Evolutionary conservation across 2,797 vertebrate species (phyloP), one percentile per base, ranked within the genome.

Genomic region (Meda fulgida): DNA sequence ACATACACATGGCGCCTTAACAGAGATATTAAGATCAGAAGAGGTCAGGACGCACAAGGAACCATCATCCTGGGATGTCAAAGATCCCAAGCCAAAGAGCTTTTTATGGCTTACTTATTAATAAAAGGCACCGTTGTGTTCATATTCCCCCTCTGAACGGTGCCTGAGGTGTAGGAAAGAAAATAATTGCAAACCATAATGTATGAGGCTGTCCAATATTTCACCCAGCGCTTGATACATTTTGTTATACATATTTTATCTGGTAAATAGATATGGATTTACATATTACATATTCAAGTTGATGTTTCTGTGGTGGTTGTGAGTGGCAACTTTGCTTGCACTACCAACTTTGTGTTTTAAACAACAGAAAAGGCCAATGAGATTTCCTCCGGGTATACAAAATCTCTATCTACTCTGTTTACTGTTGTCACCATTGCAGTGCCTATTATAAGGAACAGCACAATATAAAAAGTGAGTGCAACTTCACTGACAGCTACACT

Each of bases 81-180:
- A 84, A 87, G 65, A 86, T 90, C 88, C 89, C 91, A 91, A 89
- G 91, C 91, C 92, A 91, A 89, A 87, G 89, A 92, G 90, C 71
- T 91, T 92, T 93, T 93, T 89, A 93, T 91, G 90, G 87, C 75
- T 90, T 90, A 84, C 43, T 92, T 93, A 92, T 93, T 93, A 93
- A 92, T 93, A 90, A 90, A 89, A 86, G 77, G 23, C 10, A 73
- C 80, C 80, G 83, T 83, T 73, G 89, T 86, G 87, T 87, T 86
- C 89, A 70, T 60, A 53, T 83, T 21, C 31, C 86, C 71, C 78
- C 80, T 58, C 91, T 73, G 36, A 89, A 58, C 0, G 7, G 53
- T 81, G 69, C 51, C 13, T 9, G 53, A 46, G 40, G 58, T 65
- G 40, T 48, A 31, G 78, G 21, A 34, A 29, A 6, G 2, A 38